Evolutionary conservation across 2,113 vertebrate genomes (phyloP), one percentile per base, ranked within the genome.

Genomic region (Nyctereutes procyonoides): DNA sequence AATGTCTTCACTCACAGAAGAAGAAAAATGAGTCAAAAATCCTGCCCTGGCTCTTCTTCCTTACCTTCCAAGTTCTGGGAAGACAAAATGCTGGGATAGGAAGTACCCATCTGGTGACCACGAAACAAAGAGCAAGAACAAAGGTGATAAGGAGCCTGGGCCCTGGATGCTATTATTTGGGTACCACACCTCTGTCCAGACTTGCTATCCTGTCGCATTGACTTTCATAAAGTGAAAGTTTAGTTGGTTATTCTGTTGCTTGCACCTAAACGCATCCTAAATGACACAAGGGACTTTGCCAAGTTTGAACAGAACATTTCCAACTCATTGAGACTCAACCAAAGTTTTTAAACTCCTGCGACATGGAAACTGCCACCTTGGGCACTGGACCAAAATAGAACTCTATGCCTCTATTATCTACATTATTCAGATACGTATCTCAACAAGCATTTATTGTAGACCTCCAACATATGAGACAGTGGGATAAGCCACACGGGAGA

Each of bases 61-160:
- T 51, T 30, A 67, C 38, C 48, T 98, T 84, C 93, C 63, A 88
- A 96, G 28, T 90, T 65, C 92, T 96, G 80, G 56, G 56, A 97
- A 89, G 76, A 87, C 4, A 86, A 96, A 56, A 84, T 38, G 65
- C 90, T 35, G 88, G 43, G 32, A 63, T 86, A 51, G 11, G 43
- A 93, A 95, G 19, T 63, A 86, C 58, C 32, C 83, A 80, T 74
- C 77, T 80, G 38, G 67, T 14, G 26, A 63, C 53, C 38, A 71
- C 48, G 71, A 96, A 48, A 73, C 15, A 32, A 79, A 79, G 97
- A 97, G 62, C 62, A 71, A 73, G 60, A 93, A 80, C 43, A 86
- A 87, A 92, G 62, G 84, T 82, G 69, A 43, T 60, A 84, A 91
- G 89, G 63, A 81, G 53, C 38, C 58, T 69, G 13, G 38, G n/a